phyloP scores from a whole-genome alignment of 2,888 invertebrate genomes.

The Andrena marginata region DNA sequence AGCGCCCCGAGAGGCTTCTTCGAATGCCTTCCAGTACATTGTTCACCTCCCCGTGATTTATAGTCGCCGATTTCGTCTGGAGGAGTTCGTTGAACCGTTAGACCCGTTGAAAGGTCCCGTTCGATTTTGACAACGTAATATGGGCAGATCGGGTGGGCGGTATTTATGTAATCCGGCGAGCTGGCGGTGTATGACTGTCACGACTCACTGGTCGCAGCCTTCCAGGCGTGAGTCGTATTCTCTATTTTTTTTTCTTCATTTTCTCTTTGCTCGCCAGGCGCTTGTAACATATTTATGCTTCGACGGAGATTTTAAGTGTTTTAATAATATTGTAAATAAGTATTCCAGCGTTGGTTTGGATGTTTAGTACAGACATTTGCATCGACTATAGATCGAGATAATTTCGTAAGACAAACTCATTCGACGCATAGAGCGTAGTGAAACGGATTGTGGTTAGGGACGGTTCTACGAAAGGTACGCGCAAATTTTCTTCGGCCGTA shows the following conservation, averaged over 20 bases:
- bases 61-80: background rate
- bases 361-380: too few species aligned
- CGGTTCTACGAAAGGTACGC: background rate
- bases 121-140: constrained; percentile 48
- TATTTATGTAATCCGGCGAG: constrained; percentile 36
- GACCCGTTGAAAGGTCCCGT: constrained; percentile 27
- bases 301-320: background rate
- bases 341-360: too few species aligned
- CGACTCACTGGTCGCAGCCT: constrained; percentile 35
- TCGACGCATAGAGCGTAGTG: background rate
- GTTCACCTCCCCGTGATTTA: constrained; percentile 9
- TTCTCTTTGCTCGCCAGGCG: background rate
- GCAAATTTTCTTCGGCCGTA: background rate
- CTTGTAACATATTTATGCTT: background rate
- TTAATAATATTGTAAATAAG: background rate
- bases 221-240: constrained; percentile 41
- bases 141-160: constrained; percentile 38
- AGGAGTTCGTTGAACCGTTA: constrained; percentile 4
- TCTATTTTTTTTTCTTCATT: background rate
- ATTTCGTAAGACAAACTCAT: background rate
- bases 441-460: background rate
- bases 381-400: background rate
- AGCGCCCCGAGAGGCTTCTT: background rate
- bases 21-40: background rate
- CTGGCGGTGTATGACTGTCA: constrained; percentile 44